A percentile compares a stretch with the other conserved stretches of the same genome.
Evolutionary conservation across 2,113 vertebrate genomes (phyloP).

Genomic region (Burhinus oedicnemus): DNA sequence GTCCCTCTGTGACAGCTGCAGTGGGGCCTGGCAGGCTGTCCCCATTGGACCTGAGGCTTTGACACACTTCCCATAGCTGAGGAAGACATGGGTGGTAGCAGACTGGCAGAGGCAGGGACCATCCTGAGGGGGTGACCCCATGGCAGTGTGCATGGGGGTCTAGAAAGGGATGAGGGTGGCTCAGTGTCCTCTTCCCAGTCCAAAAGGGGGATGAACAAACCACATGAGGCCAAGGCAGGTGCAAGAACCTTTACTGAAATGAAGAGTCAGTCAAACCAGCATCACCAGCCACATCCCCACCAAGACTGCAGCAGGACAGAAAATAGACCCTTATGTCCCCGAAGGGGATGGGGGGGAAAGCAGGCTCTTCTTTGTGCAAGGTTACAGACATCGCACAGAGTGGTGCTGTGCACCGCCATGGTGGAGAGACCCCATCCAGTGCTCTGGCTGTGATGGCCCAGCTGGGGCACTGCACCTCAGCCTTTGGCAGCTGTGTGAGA

Average conservation of each 20-base stretch:
- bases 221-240: background rate
- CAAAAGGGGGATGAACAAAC: background rate
- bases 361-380: fast-evolving
- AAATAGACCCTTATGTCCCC: fast-evolving
- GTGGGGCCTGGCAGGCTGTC: background rate
- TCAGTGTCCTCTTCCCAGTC: background rate
- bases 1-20: background rate
- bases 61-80: background rate
- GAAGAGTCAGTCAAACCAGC: background rate
- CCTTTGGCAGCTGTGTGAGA: no score
- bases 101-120: background rate
- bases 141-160: background rate
- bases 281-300: background rate
- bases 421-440: no score
- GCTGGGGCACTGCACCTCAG: background rate
- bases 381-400: background rate
- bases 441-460: background rate
- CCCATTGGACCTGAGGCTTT: background rate
- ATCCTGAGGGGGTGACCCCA: background rate
- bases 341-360: background rate
- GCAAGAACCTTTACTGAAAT: background rate
- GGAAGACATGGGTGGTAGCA: background rate
- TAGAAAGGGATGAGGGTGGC: background rate
- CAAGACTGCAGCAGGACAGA: background rate
- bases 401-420: fast-evolving